phyloP scores from a whole-genome alignment of 2,888 invertebrate species.

The Acleris laterana region DNA sequence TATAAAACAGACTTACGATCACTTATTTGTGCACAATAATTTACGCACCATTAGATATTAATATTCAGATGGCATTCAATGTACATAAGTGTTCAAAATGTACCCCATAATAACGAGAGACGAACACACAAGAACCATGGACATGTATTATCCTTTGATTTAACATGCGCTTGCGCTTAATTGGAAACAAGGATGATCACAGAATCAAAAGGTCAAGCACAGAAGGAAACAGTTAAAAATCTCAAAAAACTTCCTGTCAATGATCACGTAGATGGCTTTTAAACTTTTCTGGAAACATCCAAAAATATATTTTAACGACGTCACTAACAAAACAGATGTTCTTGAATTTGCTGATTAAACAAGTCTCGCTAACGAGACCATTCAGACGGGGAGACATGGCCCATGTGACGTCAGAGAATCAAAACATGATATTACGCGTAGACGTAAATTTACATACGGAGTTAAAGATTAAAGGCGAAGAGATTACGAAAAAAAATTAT shows the following conservation, averaged over 20 bases:
- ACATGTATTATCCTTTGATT: neutral
- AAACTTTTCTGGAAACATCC: conserved; percentile 10
- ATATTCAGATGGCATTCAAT: no score
- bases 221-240: neutral
- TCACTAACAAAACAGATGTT: conserved; percentile 22
- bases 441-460: neutral
- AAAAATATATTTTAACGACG: conserved; percentile 10
- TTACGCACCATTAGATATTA: no score
- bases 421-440: neutral
- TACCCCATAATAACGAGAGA: no score
- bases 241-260: neutral
- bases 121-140: neutral
- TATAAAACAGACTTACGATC: no score
- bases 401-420: conserved; percentile 10
- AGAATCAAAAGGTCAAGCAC: neutral
- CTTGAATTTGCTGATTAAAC: conserved; percentile 25
- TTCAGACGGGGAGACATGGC: conserved; percentile 16
- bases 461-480: no score
- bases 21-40: no score
- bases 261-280: conserved; percentile 3
- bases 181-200: neutral
- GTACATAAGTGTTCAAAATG: no score
- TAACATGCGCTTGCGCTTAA: neutral
- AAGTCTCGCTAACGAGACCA: conserved; percentile 14
- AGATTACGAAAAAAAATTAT: no score